Conservation (phyloP, 2,113 vertebrate genomes). For the Siniperca chuatsi region DNA sequence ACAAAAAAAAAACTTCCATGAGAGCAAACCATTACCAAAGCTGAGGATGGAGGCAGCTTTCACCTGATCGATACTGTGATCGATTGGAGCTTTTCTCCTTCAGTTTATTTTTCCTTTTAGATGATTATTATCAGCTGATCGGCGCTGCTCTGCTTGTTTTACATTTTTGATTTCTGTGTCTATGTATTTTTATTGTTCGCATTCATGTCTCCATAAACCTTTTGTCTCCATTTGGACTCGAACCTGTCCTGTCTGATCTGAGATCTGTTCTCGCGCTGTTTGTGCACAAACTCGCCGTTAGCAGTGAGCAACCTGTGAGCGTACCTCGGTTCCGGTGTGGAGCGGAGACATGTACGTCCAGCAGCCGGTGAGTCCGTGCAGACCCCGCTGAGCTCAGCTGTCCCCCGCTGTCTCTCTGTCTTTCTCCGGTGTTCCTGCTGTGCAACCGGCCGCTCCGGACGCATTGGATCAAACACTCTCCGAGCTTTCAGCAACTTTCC, state of each 20-base stretch:
- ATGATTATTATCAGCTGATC: too few relatives aligned
- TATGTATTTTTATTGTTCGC: neutral
- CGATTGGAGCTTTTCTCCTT: neutral
- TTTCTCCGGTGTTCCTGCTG: slow-evolving; percentile 25
- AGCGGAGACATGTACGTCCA: slow-evolving; percentile 61
- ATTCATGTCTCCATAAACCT: neutral
- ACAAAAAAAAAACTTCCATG: neutral
- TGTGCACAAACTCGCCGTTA: neutral
- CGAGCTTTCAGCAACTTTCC: neutral
- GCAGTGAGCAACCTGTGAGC: neutral
- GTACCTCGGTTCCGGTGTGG: slow-evolving; percentile 57
- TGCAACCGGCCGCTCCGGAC: slow-evolving; percentile 17
- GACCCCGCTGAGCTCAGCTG: slow-evolving; percentile 20
- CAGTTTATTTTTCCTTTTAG: neutral
- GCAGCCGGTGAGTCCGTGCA: slow-evolving; percentile 36
- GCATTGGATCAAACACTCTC: slow-evolving; percentile 28
- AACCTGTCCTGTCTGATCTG: too few relatives aligned
- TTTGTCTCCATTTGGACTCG: too few relatives aligned
- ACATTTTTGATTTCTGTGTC: neutral
- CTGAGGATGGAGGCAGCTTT: neutral
- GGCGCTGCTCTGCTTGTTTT: too few relatives aligned
- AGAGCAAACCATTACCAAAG: neutral
- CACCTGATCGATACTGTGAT: neutral
- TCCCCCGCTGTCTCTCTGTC: neutral
- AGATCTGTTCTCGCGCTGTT: neutral